phyloP scores from a whole-genome alignment of 2,888 invertebrate genomes.

The Nyleta sp. region DNA sequence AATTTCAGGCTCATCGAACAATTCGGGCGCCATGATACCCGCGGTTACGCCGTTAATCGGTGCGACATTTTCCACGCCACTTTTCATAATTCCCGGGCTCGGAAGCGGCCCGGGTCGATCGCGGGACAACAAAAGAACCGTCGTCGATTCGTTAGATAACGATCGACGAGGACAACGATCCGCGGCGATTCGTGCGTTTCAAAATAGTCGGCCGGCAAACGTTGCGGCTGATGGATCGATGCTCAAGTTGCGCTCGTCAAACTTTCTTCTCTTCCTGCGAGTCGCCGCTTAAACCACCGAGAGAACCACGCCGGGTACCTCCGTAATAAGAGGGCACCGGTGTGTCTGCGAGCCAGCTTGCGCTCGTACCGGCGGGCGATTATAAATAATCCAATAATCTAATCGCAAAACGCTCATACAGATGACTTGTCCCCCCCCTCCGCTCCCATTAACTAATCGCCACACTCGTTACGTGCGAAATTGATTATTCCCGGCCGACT shows the following conservation, averaged over 20 bases:
- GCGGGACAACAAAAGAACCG: too few relatives aligned
- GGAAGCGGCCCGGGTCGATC: too few relatives aligned
- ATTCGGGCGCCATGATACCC: slow-evolving; percentile 32
- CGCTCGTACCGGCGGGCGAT: too few relatives aligned
- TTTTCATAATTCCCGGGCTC: too few relatives aligned
- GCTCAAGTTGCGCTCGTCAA: slow-evolving; percentile 39
- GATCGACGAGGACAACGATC: background rate
- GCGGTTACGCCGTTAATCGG: background rate
- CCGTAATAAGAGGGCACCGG: too few relatives aligned
- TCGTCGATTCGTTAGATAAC: slow-evolving; percentile 1
- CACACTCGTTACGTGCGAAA: too few relatives aligned
- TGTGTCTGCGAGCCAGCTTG: too few relatives aligned
- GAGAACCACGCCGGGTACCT: slow-evolving; percentile 35
- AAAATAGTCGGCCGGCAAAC: slow-evolving; percentile 27
- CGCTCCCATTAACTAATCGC: too few relatives aligned
- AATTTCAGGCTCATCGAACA: slow-evolving; percentile 58
- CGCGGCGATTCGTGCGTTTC: slow-evolving; percentile 7
- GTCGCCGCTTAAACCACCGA: slow-evolving; percentile 47
- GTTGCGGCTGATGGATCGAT: slow-evolving; percentile 45
- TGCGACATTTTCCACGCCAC: background rate
- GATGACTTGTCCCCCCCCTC: too few relatives aligned
- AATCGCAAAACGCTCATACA: too few relatives aligned
- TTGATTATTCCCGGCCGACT: too few relatives aligned
- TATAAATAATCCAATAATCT: too few relatives aligned
- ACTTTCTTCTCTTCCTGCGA: slow-evolving; percentile 55